Conservation (phyloP, 2,888 invertebrate genomes). For the Balanococcus diminutus region DNA sequence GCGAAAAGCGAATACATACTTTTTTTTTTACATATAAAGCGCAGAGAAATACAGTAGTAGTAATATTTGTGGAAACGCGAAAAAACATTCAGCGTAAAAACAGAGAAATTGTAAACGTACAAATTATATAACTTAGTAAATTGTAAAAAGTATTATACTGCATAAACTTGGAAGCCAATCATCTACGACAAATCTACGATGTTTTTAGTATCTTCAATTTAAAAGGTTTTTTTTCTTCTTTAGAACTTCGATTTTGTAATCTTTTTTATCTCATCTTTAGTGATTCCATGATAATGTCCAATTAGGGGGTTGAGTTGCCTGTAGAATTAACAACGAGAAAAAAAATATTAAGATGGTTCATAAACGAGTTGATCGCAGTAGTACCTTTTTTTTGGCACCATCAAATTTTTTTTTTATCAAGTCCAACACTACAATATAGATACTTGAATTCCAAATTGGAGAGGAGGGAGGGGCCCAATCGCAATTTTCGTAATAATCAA, state of each 20-base stretch:
- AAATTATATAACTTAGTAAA: slow-evolving; percentile 25
- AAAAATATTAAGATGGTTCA: no score
- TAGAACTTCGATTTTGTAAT: background rate
- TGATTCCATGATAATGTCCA: slow-evolving; percentile 54
- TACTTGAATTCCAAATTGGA: no score
- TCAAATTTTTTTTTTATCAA: no score
- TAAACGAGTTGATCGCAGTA: no score
- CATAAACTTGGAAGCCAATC: slow-evolving; percentile 47
- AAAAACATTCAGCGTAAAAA: slow-evolving; percentile 38
- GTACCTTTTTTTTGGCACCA: no score
- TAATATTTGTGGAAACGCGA: slow-evolving; percentile 17
- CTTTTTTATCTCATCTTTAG: background rate
- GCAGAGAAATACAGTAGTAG: slow-evolving; percentile 38
- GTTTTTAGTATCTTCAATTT: background rate
- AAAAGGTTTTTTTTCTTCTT: background rate
- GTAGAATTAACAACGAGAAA: background rate
- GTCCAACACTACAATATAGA: no score
- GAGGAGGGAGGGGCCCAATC: no score
- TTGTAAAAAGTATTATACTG: slow-evolving; percentile 13
- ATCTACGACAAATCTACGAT: slow-evolving; percentile 35
- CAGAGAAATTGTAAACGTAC: slow-evolving; percentile 20
- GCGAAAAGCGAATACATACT: slow-evolving; percentile 23
- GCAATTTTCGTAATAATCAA: no score
- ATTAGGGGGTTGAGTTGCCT: slow-evolving; percentile 42
- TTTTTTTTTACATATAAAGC: slow-evolving; percentile 50